Evolutionary conservation across 2,888 invertebrate species (phyloP).

Genomic region (Drosophila nr. fundita): DNA sequence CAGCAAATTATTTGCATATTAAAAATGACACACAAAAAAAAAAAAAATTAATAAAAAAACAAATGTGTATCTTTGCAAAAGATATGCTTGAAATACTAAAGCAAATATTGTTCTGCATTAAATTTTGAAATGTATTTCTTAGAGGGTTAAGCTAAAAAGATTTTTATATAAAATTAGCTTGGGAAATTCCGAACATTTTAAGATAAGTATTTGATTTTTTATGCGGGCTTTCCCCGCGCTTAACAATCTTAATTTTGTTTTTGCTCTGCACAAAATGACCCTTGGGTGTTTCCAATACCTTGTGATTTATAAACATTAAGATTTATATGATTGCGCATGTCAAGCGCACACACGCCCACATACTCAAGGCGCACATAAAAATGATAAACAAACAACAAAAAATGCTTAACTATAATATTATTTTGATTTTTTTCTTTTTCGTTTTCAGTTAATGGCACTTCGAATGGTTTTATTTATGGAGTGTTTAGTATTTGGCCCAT

Average conservation of each 20-base stretch:
- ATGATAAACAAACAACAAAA: slow-evolving; percentile 63
- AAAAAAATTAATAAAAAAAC: slow-evolving; percentile 6
- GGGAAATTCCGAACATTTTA: not conserved
- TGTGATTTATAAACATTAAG: slow-evolving; percentile 77
- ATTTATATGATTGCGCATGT: slow-evolving; percentile 72
- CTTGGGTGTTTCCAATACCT: slow-evolving; percentile 57
- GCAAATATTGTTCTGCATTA: not conserved
- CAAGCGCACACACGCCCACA: slow-evolving; percentile 69
- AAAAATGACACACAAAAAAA: slow-evolving; percentile 52
- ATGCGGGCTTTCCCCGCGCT: not conserved
- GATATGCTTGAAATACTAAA: not conserved
- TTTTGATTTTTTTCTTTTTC: slow-evolving; percentile 42
- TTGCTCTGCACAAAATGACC: slow-evolving; percentile 32
- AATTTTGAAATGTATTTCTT: not conserved
- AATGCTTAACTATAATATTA: slow-evolving; percentile 61
- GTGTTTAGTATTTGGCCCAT: slow-evolving; percentile 78
- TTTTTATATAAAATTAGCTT: not conserved
- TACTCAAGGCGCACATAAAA: slow-evolving; percentile 70
- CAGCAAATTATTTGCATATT: slow-evolving; percentile 80
- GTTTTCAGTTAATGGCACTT: slow-evolving; percentile 57
- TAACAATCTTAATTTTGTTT: not conserved
- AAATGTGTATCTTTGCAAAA: slow-evolving; percentile 1
- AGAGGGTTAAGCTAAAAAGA: not conserved
- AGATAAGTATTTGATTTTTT: not conserved
- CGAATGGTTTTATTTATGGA: slow-evolving; percentile 81